These are phyloP conservation scores for Hippocampus zosterae DNA, from an alignment of 2,113 vertebrate genomes.

Conservation along the genomic window DNA sequence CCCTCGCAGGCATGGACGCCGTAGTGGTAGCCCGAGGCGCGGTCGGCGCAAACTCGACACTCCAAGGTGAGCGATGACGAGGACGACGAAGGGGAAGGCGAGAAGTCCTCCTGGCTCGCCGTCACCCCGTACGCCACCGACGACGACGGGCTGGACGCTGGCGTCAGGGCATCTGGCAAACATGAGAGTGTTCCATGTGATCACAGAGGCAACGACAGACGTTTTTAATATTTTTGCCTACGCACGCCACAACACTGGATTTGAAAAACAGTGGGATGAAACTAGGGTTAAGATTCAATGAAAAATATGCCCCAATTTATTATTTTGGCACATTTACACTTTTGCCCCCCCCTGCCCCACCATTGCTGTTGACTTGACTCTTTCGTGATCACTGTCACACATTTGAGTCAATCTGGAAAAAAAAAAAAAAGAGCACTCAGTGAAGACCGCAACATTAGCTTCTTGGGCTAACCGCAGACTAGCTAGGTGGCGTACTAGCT, in stretches of 20 bases:
- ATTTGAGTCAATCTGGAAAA: background rate
- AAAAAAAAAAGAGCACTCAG: background rate
- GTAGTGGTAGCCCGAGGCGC: conserved; percentile 95
- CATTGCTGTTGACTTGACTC: too few relatives aligned
- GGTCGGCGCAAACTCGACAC: conserved; percentile 93
- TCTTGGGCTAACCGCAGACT: background rate
- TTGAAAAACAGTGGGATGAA: background rate
- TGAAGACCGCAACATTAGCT: background rate
- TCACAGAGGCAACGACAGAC: too few relatives aligned
- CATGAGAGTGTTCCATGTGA: conserved; percentile 16
- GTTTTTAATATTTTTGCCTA: background rate
- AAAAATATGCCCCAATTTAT: too few relatives aligned
- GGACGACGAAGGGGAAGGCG: conserved; percentile 51
- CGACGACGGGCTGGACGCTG: conserved; percentile 90
- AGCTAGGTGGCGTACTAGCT: background rate
- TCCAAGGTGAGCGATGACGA: conserved; percentile 81
- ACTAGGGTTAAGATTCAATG: too few relatives aligned
- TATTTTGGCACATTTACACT: background rate
- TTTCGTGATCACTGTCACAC: background rate
- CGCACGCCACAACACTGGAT: background rate
- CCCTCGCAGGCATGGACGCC: conserved; percentile 98
- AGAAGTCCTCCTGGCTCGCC: conserved; percentile 69
- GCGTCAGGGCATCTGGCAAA: conserved; percentile 83
- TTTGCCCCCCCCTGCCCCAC: background rate
- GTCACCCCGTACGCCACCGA: conserved; percentile 72